A percentile compares a stretch with the other conserved stretches of the same genome.
Conservation (phyloP, 2,888 invertebrate genomes). For the Diabrotica balteata region DNA sequence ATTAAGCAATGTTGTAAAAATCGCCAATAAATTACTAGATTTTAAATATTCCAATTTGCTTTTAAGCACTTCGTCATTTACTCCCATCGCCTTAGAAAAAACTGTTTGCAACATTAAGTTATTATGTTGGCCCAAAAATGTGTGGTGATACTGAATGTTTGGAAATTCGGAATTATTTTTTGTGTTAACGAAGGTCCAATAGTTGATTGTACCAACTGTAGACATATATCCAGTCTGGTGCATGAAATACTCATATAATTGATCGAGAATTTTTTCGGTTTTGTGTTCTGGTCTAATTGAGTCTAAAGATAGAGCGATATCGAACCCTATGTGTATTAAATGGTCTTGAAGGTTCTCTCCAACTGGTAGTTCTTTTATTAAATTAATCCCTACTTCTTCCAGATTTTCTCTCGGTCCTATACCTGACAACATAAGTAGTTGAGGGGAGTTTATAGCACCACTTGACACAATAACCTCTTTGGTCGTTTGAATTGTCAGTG, state of each 20-base stretch:
- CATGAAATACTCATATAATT: slow-evolving; percentile 61
- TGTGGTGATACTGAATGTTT: slow-evolving; percentile 59
- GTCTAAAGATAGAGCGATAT: slow-evolving; percentile 43
- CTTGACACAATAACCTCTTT: slow-evolving; percentile 72
- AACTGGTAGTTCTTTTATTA: slow-evolving; percentile 62
- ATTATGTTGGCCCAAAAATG: background rate
- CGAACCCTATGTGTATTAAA: slow-evolving; percentile 41
- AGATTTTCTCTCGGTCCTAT: slow-evolving; percentile 66
- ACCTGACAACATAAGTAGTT: slow-evolving; percentile 75
- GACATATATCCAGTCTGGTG: slow-evolving; percentile 62
- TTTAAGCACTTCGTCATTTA: slow-evolving; percentile 43
- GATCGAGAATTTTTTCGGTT: slow-evolving; percentile 48
- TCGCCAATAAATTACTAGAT: slow-evolving; percentile 26
- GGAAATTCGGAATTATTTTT: slow-evolving; percentile 60
- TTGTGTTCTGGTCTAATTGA: slow-evolving; percentile 43
- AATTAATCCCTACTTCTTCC: slow-evolving; percentile 58
- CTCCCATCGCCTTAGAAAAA: slow-evolving; percentile 45
- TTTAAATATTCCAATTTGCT: slow-evolving; percentile 33
- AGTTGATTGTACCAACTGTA: slow-evolving; percentile 58
- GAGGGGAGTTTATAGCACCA: slow-evolving; percentile 72
- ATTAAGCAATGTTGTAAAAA: slow-evolving; percentile 42
- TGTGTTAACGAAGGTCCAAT: slow-evolving; percentile 62
- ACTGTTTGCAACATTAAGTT: slow-evolving; percentile 30
- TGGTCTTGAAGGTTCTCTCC: slow-evolving; percentile 68
- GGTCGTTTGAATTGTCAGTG: slow-evolving; percentile 56